phyloP scores from a whole-genome alignment of 2,113 vertebrate genomes.

The Urocitellus parryii region DNA sequence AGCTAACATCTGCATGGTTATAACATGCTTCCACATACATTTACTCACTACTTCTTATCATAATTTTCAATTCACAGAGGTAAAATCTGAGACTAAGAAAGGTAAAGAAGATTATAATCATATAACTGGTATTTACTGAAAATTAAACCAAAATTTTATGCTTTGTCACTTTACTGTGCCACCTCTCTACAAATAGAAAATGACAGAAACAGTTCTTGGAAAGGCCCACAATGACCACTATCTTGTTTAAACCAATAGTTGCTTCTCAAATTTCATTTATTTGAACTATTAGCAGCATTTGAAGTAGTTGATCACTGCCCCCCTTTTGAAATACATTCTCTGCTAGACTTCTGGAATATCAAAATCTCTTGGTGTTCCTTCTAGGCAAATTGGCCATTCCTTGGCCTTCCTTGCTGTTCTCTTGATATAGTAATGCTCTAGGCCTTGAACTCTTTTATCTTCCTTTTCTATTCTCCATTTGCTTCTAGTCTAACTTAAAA shows the following conservation, averaged over 20 bases:
- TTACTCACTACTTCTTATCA: neutral
- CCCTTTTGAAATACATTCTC: constrained; percentile 15
- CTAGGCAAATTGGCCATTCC: neutral
- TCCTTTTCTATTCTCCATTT: neutral
- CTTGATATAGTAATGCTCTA: neutral
- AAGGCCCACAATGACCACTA: neutral
- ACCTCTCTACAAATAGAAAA: neutral
- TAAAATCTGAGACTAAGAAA: neutral
- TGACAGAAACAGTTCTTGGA: neutral
- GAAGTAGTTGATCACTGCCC: neutral
- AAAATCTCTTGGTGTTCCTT: neutral
- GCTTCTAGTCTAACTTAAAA: neutral
- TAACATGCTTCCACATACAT: neutral
- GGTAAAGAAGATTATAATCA: neutral
- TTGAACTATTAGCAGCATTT: neutral
- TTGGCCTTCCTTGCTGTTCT: neutral
- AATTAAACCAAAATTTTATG: neutral
- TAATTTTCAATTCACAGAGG: constrained; percentile 1
- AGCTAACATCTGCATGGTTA: neutral
- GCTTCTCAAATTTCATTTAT: neutral
- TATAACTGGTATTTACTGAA: neutral
- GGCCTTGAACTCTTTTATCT: neutral
- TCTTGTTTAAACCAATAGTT: neutral
- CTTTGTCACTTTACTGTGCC: neutral
- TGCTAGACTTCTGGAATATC: neutral